Conservation (phyloP, 23 tunicate genomes). For the Ciona savignyi region DNA sequence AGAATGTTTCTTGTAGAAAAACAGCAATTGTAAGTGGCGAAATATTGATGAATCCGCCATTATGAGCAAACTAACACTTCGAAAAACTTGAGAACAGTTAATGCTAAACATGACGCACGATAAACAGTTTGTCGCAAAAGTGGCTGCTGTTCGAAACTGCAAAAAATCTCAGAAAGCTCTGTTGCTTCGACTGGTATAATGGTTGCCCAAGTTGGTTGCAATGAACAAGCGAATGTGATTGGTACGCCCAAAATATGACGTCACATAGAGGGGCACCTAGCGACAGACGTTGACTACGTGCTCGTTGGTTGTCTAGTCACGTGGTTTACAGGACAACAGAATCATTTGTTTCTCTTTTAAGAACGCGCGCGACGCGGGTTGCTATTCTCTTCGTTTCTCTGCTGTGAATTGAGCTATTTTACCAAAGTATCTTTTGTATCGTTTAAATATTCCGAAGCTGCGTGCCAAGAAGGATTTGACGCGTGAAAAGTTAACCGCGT, state of each 20-base stretch:
- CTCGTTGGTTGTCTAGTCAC: conserved; percentile 14
- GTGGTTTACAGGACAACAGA: conserved; percentile 3
- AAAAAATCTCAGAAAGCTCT: too few species aligned
- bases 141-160: too few species aligned
- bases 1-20: too few species aligned
- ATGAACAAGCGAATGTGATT: conserved; percentile 30
- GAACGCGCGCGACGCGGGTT: background rate
- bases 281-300: conserved; percentile 47
- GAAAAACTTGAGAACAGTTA: too few species aligned
- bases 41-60: too few species aligned
- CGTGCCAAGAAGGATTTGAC: background rate
- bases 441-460: background rate
- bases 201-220: too few species aligned
- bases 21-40: too few species aligned
- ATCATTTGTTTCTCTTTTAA: background rate
- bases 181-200: too few species aligned
- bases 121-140: background rate
- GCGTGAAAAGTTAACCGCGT: background rate
- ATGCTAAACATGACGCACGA: too few species aligned
- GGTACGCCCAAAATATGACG: conserved; percentile 72
- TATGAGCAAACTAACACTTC: too few species aligned
- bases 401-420: background rate
- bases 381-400: background rate
- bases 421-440: background rate
- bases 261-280: conserved; percentile 13